Conservation (phyloP, 2,888 invertebrate genomes). For the Ctenicera cuprea region DNA sequence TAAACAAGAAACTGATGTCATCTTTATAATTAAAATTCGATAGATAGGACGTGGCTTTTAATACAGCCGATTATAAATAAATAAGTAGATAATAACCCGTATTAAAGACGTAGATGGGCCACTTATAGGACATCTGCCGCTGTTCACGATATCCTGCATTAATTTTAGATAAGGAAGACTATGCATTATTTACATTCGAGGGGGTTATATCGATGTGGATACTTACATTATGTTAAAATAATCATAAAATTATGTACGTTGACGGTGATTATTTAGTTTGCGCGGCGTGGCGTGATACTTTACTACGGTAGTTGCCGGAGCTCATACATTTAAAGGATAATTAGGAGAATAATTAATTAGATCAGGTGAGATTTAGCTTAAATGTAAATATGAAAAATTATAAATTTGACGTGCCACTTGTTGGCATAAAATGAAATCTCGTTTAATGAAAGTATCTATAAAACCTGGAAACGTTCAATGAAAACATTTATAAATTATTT, state of each 20-base stretch:
- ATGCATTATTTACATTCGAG: slow-evolving; percentile 25
- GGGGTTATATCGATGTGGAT: slow-evolving; percentile 7
- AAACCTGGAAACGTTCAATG: no score
- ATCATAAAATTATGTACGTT: slow-evolving; percentile 10
- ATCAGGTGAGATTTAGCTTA: no score
- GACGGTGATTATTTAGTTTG: not conserved
- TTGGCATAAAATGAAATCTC: no score
- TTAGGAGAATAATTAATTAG: not conserved
- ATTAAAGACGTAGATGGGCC: slow-evolving; percentile 11
- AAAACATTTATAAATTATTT: no score
- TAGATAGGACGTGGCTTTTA: slow-evolving; percentile 15
- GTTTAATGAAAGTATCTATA: no score
- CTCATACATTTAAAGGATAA: not conserved
- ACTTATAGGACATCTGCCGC: slow-evolving; percentile 13
- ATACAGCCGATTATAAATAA: slow-evolving; percentile 3
- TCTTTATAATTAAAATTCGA: not conserved
- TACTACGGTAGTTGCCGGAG: not conserved
- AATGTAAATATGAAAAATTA: no score
- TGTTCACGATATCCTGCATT: slow-evolving; percentile 18
- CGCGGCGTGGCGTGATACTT: not conserved
- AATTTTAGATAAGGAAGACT: slow-evolving; percentile 20
- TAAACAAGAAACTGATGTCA: not conserved
- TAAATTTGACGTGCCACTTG: no score
- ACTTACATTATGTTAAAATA: not conserved
- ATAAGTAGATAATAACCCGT: slow-evolving; percentile 15